Percentiles rank a stretch among this genome's conserved stretches.
Evolutionary conservation across 2,797 vertebrate species (phyloP).

Genomic region (Tokudaia muenninki): DNA sequence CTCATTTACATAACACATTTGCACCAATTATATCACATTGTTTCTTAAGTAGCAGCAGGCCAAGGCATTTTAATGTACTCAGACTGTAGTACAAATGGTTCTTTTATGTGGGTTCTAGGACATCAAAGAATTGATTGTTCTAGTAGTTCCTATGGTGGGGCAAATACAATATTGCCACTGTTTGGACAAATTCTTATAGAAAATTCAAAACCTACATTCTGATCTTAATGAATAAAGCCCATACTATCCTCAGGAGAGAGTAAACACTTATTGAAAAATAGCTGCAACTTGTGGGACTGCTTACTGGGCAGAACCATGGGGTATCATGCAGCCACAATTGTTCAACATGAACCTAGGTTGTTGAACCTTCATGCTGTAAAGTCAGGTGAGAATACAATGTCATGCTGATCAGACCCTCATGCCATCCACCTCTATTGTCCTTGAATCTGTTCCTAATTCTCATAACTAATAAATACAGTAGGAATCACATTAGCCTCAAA

Average conservation of each 20-base stretch:
- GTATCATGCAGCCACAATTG: neutral
- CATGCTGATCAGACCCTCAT: neutral
- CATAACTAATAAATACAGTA: neutral
- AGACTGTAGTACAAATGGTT: neutral
- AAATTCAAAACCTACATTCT: neutral
- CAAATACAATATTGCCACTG: neutral
- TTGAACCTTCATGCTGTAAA: neutral
- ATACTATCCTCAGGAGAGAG: neutral
- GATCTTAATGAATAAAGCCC: neutral
- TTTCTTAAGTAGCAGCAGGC: neutral
- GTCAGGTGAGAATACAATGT: neutral
- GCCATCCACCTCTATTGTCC: neutral
- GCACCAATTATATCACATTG: neutral
- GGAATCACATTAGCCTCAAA: neutral
- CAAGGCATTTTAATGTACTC: neutral
- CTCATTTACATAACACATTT: neutral
- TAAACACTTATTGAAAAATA: neutral
- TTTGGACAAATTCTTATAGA: neutral
- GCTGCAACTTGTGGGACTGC: neutral
- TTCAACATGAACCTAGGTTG: neutral
- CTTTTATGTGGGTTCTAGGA: neutral
- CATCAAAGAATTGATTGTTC: neutral
- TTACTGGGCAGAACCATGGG: too few relatives aligned
- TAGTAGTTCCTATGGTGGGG: neutral
- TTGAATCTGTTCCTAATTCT: neutral